Conservation (phyloP, 2,113 vertebrate genomes). For the Anguilla japonica region DNA sequence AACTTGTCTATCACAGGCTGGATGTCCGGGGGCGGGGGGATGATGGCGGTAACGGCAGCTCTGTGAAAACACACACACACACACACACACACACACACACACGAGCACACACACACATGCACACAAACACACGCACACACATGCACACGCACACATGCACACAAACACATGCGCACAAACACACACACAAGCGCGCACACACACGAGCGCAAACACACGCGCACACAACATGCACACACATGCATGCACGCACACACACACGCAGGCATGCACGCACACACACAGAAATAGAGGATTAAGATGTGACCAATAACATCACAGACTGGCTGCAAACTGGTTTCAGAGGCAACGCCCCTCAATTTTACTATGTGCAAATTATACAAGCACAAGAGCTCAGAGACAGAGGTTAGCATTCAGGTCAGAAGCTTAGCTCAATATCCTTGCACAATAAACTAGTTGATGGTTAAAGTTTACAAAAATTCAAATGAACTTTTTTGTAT, state of each 20-base stretch:
- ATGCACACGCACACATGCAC: neutral
- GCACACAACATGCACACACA: neutral
- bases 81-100: constrained; percentile 46
- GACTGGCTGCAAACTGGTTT: neutral
- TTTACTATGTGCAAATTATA: neutral
- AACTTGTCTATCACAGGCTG: constrained; percentile 98
- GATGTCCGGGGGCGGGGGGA: constrained; percentile 93
- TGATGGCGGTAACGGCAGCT: constrained; percentile 72
- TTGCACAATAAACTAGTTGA: neutral
- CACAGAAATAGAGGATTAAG: neutral
- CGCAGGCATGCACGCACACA: neutral
- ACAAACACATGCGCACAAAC: neutral
- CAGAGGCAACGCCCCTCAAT: neutral
- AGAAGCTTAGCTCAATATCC: neutral
- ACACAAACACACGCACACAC: neutral
- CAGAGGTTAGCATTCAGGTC: neutral
- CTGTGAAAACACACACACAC: constrained; percentile 43
- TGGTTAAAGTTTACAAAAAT: neutral
- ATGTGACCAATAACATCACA: neutral
- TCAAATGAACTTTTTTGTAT: neutral
- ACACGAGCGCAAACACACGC: neutral
- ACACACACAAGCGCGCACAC: neutral
- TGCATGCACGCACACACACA: neutral
- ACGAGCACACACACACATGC: neutral
- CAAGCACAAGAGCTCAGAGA: neutral